Evolutionary conservation across 2,113 vertebrate species (phyloP).

Genomic region (Oncorhynchus tshawytscha): DNA sequence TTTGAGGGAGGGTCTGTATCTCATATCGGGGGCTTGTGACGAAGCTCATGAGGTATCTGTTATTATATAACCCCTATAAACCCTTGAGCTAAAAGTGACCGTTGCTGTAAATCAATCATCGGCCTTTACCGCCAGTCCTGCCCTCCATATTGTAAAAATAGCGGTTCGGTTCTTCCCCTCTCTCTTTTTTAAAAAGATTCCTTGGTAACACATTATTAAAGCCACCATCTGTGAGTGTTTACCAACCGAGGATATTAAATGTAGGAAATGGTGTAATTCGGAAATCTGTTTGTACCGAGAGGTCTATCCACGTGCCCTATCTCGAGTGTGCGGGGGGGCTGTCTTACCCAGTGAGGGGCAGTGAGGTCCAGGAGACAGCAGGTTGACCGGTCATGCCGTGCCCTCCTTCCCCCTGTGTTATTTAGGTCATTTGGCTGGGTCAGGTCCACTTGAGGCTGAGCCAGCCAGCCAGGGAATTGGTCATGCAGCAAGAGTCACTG

Average conservation of each 20-base stretch:
- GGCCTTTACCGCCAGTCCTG: slow-evolving; percentile 51
- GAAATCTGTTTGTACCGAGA: slow-evolving; percentile 31
- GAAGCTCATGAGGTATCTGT: slow-evolving; percentile 53
- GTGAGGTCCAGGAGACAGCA: not conserved
- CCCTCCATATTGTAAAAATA: slow-evolving; percentile 65
- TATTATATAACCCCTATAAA: slow-evolving; percentile 65
- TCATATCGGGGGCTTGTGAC: slow-evolving; percentile 44
- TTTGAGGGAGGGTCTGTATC: slow-evolving; percentile 37
- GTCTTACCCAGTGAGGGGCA: not conserved
- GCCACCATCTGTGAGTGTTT: slow-evolving; percentile 66
- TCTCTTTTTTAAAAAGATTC: slow-evolving; percentile 33
- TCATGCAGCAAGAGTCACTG: too few species aligned
- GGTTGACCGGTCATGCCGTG: too few species aligned
- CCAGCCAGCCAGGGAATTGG: too few species aligned
- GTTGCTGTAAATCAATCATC: slow-evolving; percentile 58
- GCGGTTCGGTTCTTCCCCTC: slow-evolving; percentile 15
- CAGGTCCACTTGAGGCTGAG: too few species aligned
- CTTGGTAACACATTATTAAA: slow-evolving; percentile 55
- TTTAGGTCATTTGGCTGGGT: too few species aligned
- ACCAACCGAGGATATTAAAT: slow-evolving; percentile 55
- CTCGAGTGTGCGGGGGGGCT: slow-evolving; percentile 29
- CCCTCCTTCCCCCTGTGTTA: too few species aligned
- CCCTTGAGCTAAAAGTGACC: slow-evolving; percentile 60
- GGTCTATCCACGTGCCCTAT: slow-evolving; percentile 20
- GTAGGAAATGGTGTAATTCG: slow-evolving; percentile 47